phyloP scores from a whole-genome alignment of 2,888 invertebrate genomes.

The Luffia ferchaultella region DNA sequence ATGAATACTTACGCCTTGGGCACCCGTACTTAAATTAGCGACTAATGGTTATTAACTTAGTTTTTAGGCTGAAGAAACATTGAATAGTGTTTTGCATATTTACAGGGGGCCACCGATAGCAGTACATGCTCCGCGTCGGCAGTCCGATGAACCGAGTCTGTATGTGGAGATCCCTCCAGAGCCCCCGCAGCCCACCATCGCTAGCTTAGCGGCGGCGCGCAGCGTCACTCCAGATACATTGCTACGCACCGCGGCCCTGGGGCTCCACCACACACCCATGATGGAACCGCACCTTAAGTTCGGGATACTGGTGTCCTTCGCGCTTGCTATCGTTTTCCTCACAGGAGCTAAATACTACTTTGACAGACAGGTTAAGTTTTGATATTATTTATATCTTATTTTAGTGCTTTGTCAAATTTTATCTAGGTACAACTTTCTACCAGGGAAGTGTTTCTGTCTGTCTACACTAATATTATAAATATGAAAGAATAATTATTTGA shows the following conservation, averaged over 20 bases:
- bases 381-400: too few species aligned
- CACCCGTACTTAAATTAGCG: too few species aligned
- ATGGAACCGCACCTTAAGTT: conserved; percentile 71
- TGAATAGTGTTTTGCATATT: too few species aligned
- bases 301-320: conserved; percentile 76
- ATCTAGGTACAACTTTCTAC: conserved; percentile 3
- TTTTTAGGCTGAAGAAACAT: too few species aligned
- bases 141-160: conserved; percentile 42
- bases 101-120: not conserved
- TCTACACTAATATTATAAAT: too few species aligned
- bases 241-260: conserved; percentile 50
- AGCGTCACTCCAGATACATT: conserved; percentile 55
- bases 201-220: conserved; percentile 50
- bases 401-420: not conserved
- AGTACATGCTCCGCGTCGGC: conserved; percentile 31
- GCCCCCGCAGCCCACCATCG: conserved; percentile 49
- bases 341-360: conserved; percentile 79
- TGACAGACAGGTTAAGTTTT: conserved; percentile 63
- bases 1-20: too few species aligned
- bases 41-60: too few species aligned
- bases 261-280: conserved; percentile 45
- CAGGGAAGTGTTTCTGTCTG: conserved; percentile 10
- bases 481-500: too few species aligned
- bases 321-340: conserved; percentile 73
- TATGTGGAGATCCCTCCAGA: conserved; percentile 53